Percentiles rank a stretch among this genome's conserved stretches.
These are phyloP conservation scores for Blomia tropicalis DNA, from an alignment of 2,888 invertebrate species.

Conservation along the genomic window DNA sequence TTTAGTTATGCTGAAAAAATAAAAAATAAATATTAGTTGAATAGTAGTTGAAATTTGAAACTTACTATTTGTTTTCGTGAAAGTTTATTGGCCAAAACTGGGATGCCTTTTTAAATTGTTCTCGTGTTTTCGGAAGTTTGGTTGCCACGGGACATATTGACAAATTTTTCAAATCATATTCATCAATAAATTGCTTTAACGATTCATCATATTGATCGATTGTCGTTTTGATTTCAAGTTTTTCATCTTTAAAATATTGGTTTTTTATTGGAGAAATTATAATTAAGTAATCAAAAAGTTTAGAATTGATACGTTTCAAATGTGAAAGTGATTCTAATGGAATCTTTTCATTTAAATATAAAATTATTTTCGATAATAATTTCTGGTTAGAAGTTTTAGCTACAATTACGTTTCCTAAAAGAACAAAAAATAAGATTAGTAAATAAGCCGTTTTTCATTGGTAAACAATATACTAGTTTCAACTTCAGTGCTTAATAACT, in stretches of 20 bases:
- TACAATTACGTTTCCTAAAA: neutral
- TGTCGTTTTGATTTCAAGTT: neutral
- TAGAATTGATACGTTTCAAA: slow-evolving; percentile 10
- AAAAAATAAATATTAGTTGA: slow-evolving; percentile 2
- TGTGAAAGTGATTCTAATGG: neutral
- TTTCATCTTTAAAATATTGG: neutral
- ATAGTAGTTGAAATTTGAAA: neutral
- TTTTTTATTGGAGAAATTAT: neutral
- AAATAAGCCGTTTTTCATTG: too few relatives aligned
- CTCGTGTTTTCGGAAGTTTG: slow-evolving; percentile 47
- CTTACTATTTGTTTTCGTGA: slow-evolving; percentile 50
- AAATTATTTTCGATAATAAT: neutral
- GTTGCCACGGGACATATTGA: slow-evolving; percentile 23
- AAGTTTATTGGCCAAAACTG: slow-evolving; percentile 66
- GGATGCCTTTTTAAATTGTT: slow-evolving; percentile 48
- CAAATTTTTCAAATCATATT: slow-evolving; percentile 1
- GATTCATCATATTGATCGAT: neutral
- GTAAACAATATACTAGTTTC: too few relatives aligned
- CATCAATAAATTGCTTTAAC: neutral
- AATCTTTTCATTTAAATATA: neutral
- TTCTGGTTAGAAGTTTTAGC: neutral
- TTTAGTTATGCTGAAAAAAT: slow-evolving; percentile 26
- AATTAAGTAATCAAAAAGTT: neutral
- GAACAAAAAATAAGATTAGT: neutral
- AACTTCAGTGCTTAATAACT: too few relatives aligned